Conservation (phyloP, 2,888 invertebrate species). For the Cantharis flavilabris region DNA sequence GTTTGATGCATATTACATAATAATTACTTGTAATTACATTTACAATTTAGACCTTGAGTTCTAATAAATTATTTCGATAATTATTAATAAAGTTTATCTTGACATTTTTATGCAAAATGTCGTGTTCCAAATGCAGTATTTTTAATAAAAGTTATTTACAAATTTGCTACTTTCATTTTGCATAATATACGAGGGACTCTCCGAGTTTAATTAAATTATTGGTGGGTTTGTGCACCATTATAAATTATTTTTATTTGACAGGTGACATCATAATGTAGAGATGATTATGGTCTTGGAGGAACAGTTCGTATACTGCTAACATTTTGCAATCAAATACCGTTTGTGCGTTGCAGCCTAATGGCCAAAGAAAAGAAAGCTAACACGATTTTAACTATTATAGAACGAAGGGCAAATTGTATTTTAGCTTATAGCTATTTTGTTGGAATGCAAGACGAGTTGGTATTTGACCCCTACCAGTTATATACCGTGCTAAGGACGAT, state of each 20-base stretch:
- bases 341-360: background rate
- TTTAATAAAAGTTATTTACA: background rate
- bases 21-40: constrained; percentile 3
- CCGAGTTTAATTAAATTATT: background rate
- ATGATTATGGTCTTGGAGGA: background rate
- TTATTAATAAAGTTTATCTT: background rate
- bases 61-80: constrained; percentile 1
- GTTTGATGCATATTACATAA: background rate
- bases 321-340: background rate
- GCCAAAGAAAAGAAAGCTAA: background rate
- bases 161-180: background rate
- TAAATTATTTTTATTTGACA: background rate
- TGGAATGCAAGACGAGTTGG: constrained; percentile 2
- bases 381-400: background rate
- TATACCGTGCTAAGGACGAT: background rate
- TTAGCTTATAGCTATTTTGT: constrained; percentile 1
- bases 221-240: background rate
- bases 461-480: constrained; percentile 1
- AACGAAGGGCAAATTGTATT: background rate
- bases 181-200: background rate
- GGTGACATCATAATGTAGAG: background rate
- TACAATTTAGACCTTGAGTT: constrained; percentile 6
- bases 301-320: background rate
- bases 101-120: background rate
- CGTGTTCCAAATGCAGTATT: background rate